Conservation (phyloP, 2,113 vertebrate genomes). For the Odobenus rosmarus region DNA sequence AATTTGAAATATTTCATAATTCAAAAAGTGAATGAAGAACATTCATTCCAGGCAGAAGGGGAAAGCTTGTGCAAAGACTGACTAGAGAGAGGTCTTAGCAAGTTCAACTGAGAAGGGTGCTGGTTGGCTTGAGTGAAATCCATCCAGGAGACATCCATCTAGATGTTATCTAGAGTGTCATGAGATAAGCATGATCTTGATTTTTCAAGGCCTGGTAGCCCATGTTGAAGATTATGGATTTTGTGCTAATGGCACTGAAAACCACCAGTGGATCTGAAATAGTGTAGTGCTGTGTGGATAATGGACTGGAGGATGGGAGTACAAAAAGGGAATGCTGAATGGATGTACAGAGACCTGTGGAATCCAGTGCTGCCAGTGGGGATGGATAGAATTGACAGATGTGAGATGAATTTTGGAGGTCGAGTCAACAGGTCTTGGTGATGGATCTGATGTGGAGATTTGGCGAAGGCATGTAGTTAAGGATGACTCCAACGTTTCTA, state of each 20-base stretch:
- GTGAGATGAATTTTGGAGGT: neutral
- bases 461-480: too few relatives aligned
- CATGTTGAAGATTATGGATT: too few relatives aligned
- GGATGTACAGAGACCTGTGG: neutral
- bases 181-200: neutral
- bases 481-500: too few relatives aligned
- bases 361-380: neutral
- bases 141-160: neutral
- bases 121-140: neutral
- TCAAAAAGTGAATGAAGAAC: neutral
- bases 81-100: too few relatives aligned
- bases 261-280: neutral
- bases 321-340: neutral
- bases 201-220: neutral
- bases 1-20: neutral
- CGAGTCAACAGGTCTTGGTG: neutral
- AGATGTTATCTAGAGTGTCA: neutral
- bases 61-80: neutral
- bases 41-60: neutral
- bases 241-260: neutral
- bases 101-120: neutral
- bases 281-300: neutral
- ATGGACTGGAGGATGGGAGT: neutral
- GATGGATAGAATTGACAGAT: neutral
- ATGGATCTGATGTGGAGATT: too few relatives aligned